Base-by-base conservation (phyloP, 2,888 invertebrate genomes). In the Synanthedon myopaeformis region DNA sequence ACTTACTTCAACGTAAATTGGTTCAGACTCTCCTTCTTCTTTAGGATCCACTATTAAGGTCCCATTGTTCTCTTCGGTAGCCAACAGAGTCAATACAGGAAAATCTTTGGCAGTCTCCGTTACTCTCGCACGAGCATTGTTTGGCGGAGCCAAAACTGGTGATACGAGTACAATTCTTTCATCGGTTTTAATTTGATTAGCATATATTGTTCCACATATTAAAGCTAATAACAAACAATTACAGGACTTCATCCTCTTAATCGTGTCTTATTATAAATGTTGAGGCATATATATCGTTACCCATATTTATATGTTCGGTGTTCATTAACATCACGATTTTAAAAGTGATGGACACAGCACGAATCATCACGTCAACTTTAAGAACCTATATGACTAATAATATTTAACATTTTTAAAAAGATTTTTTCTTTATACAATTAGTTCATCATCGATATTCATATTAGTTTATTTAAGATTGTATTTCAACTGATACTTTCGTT, bases 1-100 rank as follows among this genome's bases (percentile, higher is more conserved):
- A 56, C 84, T 78, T 63, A 85, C 85, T 68, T 79, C 65, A 3
- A 84, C 82, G 53, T 83, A 84, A 51, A 84, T 69, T 3, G 77
- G 82, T 19, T 68, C 58, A 3, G 61, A 52, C 41, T 69, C 59
- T 19, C 55, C 57, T n/a, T 52, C 55, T 17, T 53, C 58, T 50
- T 61, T 58, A 14, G 57, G 49, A 8, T 57, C 56, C 8, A 61
- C 58, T 35, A 13, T 41, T 17, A 59, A 54, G 10, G 54, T 17
- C 8, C 52, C 55, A 50, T 59, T 61, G 49, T 49, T 17, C 4
- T 69, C 60, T 4, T 69, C 68, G 41, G 67, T 66, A n/a, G 73
- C 67, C 42, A 84, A 56, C 50, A 84, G 58, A 65, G 65, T 77
- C 3, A 85, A 56, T 4, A 77, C 57, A 4, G 85, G 80, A 56